Conservation (phyloP, 2,113 vertebrate species). For the Vombatus ursinus region DNA sequence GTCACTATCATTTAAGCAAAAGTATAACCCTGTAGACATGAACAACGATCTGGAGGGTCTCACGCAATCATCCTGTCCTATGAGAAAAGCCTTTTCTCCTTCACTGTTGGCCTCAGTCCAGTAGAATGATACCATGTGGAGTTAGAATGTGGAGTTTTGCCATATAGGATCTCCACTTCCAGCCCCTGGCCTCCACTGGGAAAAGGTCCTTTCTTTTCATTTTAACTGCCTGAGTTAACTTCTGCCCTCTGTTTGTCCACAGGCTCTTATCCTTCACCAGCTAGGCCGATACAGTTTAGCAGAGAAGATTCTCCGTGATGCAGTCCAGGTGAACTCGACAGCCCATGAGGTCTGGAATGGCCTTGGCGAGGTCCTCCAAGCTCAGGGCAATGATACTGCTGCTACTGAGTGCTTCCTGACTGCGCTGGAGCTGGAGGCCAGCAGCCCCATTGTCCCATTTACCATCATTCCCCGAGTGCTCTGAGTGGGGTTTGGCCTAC, state of each 20-base stretch:
- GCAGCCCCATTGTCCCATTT: slow-evolving; percentile 96
- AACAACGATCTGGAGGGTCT: not conserved
- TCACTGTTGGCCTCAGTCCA: not conserved
- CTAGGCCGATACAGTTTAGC: slow-evolving; percentile 95
- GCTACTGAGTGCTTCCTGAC: slow-evolving; percentile 98
- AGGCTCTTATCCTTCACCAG: slow-evolving; percentile 97
- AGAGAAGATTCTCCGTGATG: slow-evolving; percentile 96
- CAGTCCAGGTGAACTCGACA: slow-evolving; percentile 97
- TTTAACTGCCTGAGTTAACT: not conserved
- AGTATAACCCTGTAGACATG: not conserved
- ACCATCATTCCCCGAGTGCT: slow-evolving; percentile 96
- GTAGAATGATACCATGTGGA: not conserved
- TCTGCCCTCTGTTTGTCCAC: slow-evolving; percentile 32
- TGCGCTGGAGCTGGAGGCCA: slow-evolving; percentile 97
- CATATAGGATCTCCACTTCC: not conserved
- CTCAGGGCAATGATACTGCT: slow-evolving; percentile 94
- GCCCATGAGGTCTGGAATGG: slow-evolving; percentile 98
- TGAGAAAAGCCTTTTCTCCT: not conserved
- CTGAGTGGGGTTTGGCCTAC: slow-evolving; percentile 79
- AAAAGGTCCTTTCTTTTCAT: not conserved
- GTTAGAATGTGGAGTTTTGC: not conserved
- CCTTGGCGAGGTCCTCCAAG: slow-evolving; percentile 97
- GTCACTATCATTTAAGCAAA: not conserved
- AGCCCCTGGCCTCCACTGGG: not conserved
- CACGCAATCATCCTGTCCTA: not conserved